A percentile compares a stretch with the other conserved stretches of the same genome.
phyloP scores from a whole-genome alignment of 2,797 vertebrate genomes.

The Hephaestus fuliginosus region DNA sequence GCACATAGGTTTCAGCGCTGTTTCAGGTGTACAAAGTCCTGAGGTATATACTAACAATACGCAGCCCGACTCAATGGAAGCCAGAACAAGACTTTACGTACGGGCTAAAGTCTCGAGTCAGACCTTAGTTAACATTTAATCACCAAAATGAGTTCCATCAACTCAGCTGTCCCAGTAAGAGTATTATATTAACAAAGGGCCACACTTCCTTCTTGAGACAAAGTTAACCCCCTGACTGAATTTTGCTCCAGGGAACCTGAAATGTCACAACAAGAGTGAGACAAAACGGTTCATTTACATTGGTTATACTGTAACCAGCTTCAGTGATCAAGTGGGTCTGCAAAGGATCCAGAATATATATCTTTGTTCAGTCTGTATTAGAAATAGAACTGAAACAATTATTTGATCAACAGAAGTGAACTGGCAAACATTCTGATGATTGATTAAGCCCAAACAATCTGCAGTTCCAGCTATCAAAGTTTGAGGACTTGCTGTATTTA shows the following conservation, averaged over 20 bases:
- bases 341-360: background rate
- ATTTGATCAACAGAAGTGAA: background rate
- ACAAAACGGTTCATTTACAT: background rate
- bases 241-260: background rate
- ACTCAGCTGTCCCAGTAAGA: slow-evolving; percentile 8
- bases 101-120: background rate
- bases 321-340: background rate
- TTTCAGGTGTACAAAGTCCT: slow-evolving; percentile 24
- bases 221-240: slow-evolving; percentile 20
- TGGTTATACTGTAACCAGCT: background rate
- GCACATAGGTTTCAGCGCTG: slow-evolving; percentile 16
- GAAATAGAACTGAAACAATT: background rate
- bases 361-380: background rate
- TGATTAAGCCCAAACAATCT: background rate
- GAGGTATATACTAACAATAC: background rate
- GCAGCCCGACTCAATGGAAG: slow-evolving; percentile 17
- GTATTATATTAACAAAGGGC: slow-evolving; percentile 56
- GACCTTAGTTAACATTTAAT: slow-evolving; percentile 59
- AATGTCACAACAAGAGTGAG: no score
- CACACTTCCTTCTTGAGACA: slow-evolving; percentile 10
- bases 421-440: background rate
- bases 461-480: background rate
- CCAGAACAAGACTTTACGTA: background rate
- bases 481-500: background rate
- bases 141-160: slow-evolving; percentile 14